phyloP scores from a whole-genome alignment of 1,140 invertebrate genomes.

The Luehdorfia chinensis region DNA sequence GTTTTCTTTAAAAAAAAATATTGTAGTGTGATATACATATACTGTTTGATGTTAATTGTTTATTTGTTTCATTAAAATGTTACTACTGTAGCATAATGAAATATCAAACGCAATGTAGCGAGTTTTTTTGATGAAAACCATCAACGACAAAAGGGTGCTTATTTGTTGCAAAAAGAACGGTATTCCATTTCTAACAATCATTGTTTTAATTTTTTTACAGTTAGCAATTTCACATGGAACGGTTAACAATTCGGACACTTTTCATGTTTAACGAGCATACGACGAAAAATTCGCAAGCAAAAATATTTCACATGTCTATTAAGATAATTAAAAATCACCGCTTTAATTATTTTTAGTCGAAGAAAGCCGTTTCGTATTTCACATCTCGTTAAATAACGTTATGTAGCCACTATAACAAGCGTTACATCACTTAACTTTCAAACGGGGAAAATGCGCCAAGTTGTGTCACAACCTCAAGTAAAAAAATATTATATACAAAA shows the following conservation, averaged over 20 bases:
- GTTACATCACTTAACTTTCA: constrained; percentile 21
- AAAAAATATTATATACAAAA: constrained; percentile 20
- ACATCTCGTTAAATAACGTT: constrained; percentile 10
- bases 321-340: constrained; percentile 1
- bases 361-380: constrained; percentile 13
- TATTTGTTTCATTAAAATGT: no score
- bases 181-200: no score
- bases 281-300: constrained; percentile 13
- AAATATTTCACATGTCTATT: constrained; percentile 21
- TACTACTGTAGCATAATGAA: no score
- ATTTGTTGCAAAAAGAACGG: no score
- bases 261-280: constrained; percentile 18
- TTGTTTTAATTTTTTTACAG: constrained; percentile 10
- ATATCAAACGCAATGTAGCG: no score
- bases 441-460: constrained; percentile 22
- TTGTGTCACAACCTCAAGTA: constrained; percentile 22
- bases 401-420: constrained; percentile 1
- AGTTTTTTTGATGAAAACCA: no score
- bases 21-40: no score
- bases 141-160: no score
- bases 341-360: constrained; percentile 8
- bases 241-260: constrained; percentile 16
- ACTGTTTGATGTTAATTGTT: no score
- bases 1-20: no score
- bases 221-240: constrained; percentile 17